phyloP scores from a whole-genome alignment of 2,113 vertebrate genomes.

The Chlamydotis undulata region DNA sequence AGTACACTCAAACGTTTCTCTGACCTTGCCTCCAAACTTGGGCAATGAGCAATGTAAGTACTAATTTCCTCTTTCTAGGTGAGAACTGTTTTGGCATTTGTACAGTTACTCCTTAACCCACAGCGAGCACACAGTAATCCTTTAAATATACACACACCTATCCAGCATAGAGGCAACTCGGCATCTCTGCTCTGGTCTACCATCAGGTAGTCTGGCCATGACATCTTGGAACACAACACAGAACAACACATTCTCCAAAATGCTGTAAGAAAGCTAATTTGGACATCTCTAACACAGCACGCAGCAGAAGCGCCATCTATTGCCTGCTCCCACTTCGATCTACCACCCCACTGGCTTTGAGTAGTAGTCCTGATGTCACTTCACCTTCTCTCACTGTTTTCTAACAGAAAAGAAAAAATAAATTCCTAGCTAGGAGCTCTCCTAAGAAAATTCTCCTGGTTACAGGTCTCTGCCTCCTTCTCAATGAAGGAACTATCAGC shows the following conservation, averaged over 20 bases:
- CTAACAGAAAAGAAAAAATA: background rate
- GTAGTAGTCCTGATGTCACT: background rate
- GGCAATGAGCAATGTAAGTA: background rate
- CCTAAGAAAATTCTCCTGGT: background rate
- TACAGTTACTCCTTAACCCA: background rate
- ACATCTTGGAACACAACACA: background rate
- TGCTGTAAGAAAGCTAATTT: background rate
- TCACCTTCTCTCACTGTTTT: background rate
- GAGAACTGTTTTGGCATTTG: background rate
- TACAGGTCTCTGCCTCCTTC: background rate
- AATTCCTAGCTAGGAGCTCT: background rate
- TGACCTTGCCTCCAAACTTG: background rate
- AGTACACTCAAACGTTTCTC: background rate
- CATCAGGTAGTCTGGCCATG: background rate
- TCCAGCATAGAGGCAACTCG: background rate
- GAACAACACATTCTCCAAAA: background rate
- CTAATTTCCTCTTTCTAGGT: background rate
- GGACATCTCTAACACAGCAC: background rate
- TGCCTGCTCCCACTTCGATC: background rate
- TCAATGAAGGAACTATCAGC: background rate
- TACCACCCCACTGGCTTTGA: background rate
- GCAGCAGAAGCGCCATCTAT: background rate
- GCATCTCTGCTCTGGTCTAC: background rate
- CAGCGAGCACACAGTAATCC: accelerated
- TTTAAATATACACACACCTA: background rate